These are phyloP conservation scores for Drosophila bocqueti DNA, from an alignment of 1,140 invertebrate genomes.

Conservation along the genomic window DNA sequence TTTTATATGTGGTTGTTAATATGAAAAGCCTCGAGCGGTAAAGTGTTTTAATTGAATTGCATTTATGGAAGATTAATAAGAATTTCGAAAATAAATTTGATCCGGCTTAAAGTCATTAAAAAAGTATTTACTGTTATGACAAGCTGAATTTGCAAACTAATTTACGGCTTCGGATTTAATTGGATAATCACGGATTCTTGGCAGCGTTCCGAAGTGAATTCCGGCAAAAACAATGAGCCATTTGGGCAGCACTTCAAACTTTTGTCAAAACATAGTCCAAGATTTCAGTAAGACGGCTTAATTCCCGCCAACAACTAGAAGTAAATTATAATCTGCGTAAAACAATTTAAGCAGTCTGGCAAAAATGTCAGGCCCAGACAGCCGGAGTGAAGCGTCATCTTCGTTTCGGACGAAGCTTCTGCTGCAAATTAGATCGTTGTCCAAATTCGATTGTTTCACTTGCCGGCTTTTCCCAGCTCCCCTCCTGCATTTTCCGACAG, in stretches of 20 bases:
- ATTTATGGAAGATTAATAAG: conserved; percentile 4
- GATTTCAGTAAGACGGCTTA: conserved; percentile 13
- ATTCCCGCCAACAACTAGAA: conserved; percentile 27
- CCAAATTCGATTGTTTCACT: conserved; percentile 74
- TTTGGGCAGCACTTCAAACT: conserved; percentile 15
- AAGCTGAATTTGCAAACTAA: conserved; percentile 2
- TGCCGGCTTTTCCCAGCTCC: conserved; percentile 10
- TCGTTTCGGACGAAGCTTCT: conserved; percentile 15
- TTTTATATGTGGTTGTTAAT: conserved; percentile 6
- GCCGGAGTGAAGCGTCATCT: conserved; percentile 10
- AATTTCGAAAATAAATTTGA: conserved; percentile 7
- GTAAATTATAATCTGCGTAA: conserved; percentile 51
- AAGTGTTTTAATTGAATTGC: conserved; percentile 20
- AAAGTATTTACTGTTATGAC: not conserved
- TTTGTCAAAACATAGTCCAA: conserved; percentile 10
- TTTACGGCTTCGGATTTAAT: conserved; percentile 4
- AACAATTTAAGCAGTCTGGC: conserved; percentile 47
- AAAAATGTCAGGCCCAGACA: conserved; percentile 35
- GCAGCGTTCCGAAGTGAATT: not conserved
- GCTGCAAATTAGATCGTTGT: conserved; percentile 61
- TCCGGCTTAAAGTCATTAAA: conserved; percentile 5
- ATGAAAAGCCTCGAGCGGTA: not conserved
- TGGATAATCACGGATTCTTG: conserved; percentile 11
- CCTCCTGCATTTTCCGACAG: conserved; percentile 7
- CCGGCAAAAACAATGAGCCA: conserved; percentile 17